Evolutionary conservation across 2,797 vertebrate species (phyloP).

Genomic region (Phalanger gymnotis): DNA sequence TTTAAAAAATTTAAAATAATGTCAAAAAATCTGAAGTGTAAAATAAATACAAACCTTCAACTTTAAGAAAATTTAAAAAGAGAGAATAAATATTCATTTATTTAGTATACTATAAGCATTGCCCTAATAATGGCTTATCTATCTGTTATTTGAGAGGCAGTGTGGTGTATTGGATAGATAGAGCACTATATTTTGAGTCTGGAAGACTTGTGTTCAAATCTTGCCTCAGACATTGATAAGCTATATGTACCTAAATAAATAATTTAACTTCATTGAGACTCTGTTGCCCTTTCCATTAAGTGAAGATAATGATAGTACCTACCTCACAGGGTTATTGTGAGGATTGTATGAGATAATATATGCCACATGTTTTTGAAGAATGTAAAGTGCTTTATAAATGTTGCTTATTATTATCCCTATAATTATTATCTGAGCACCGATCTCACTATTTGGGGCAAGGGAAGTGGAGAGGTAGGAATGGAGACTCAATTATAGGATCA

Average conservation of each 20-base stretch:
- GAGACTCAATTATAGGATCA: neutral
- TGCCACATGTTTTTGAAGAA: neutral
- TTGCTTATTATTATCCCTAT: neutral
- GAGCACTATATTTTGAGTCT: neutral
- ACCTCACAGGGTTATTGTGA: neutral
- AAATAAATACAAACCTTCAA: neutral
- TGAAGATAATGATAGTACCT: neutral
- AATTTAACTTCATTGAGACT: neutral
- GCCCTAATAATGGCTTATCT: neutral
- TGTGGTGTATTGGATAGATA: neutral
- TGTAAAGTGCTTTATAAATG: neutral
- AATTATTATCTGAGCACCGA: neutral
- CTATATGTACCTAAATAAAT: neutral
- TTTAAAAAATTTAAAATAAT: neutral
- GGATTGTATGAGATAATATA: neutral
- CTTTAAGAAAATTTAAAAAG: neutral
- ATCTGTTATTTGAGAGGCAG: neutral
- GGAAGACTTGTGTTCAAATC: neutral
- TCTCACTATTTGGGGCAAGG: neutral
- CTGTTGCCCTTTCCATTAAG: neutral
- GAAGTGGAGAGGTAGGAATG: neutral
- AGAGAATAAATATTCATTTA: neutral
- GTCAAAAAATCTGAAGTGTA: neutral
- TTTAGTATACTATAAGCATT: neutral
- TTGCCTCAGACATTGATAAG: neutral